A percentile compares a stretch with the other conserved stretches of the same genome.
phyloP scores from a whole-genome alignment of 2,888 invertebrate genomes.

The Xanthia togata region DNA sequence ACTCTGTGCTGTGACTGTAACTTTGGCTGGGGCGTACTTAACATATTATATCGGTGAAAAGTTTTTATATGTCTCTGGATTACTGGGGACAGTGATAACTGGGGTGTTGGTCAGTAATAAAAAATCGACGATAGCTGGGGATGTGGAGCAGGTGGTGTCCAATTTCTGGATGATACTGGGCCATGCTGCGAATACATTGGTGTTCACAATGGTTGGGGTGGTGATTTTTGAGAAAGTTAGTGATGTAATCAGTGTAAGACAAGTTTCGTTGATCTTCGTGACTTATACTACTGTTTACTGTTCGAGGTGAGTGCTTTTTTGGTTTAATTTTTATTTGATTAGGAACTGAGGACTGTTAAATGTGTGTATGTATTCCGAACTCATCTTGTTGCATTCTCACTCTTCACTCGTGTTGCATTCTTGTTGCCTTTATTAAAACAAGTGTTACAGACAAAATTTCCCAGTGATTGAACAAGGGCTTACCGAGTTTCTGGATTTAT shows the following conservation, averaged over 20 bases:
- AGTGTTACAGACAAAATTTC: too few species aligned
- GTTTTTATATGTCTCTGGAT: slow-evolving; percentile 84
- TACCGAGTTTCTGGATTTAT: too few species aligned
- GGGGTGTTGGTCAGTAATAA: slow-evolving; percentile 82
- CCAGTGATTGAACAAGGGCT: too few species aligned
- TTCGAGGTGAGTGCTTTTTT: slow-evolving; percentile 73
- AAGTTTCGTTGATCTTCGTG: slow-evolving; percentile 83
- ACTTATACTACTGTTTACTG: slow-evolving; percentile 87
- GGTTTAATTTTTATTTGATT: too few species aligned
- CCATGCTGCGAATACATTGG: slow-evolving; percentile 88
- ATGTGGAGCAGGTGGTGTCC: slow-evolving; percentile 81
- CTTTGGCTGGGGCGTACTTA: slow-evolving; percentile 81
- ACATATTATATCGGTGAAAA: slow-evolving; percentile 86
- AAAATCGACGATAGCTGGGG: slow-evolving; percentile 82
- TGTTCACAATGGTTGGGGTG: slow-evolving; percentile 91
- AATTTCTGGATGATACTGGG: slow-evolving; percentile 82
- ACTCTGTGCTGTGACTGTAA: slow-evolving; percentile 82
- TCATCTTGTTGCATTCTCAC: too few species aligned
- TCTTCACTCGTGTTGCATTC: too few species aligned
- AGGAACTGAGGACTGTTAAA: too few species aligned
- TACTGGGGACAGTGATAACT: slow-evolving; percentile 81
- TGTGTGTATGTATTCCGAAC: too few species aligned
- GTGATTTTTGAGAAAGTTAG: slow-evolving; percentile 90
- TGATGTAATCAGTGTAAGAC: slow-evolving; percentile 82
- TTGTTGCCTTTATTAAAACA: too few species aligned